These are phyloP conservation scores for Aelia acuminata DNA, from an alignment of 2,888 invertebrate species.

Conservation along the genomic window DNA sequence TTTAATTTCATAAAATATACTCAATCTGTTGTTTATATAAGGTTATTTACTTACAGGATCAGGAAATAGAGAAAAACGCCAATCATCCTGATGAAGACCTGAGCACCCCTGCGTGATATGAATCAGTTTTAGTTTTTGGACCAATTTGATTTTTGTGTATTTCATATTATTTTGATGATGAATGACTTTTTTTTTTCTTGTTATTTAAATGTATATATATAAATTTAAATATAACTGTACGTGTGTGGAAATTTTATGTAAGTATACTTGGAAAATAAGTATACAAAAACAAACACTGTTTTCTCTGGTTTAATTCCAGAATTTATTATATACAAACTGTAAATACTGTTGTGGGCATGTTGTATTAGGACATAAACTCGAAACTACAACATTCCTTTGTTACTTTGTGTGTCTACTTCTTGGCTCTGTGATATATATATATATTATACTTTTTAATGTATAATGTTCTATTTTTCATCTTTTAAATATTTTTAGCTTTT, in stretches of 20 bases:
- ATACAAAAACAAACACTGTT: slow-evolving; percentile 18
- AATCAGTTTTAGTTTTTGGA: slow-evolving; percentile 27
- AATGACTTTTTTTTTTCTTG: slow-evolving; percentile 12
- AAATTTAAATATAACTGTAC: neutral
- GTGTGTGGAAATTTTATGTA: slow-evolving; percentile 31
- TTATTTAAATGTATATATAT: slow-evolving; percentile 19
- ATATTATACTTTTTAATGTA: slow-evolving; percentile 10
- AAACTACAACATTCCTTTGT: slow-evolving; percentile 38
- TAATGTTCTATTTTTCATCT: slow-evolving; percentile 35
- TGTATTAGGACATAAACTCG: slow-evolving; percentile 2
- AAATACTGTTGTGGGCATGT: neutral
- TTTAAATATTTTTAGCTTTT: neutral
- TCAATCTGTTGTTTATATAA: neutral
- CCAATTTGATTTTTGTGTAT: slow-evolving; percentile 44
- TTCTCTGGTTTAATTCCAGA: slow-evolving; percentile 26
- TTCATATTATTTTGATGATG: slow-evolving; percentile 49
- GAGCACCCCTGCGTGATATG: slow-evolving; percentile 54
- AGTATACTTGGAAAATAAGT: neutral
- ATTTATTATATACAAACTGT: slow-evolving; percentile 6
- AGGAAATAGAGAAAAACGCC: slow-evolving; percentile 30
- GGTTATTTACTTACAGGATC: neutral
- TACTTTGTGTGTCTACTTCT: slow-evolving; percentile 37
- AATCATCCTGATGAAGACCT: slow-evolving; percentile 50
- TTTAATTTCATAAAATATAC: no score
- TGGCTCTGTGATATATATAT: slow-evolving; percentile 42